Conservation (phyloP, 2,888 invertebrate species). For the Xylophagus ater region DNA sequence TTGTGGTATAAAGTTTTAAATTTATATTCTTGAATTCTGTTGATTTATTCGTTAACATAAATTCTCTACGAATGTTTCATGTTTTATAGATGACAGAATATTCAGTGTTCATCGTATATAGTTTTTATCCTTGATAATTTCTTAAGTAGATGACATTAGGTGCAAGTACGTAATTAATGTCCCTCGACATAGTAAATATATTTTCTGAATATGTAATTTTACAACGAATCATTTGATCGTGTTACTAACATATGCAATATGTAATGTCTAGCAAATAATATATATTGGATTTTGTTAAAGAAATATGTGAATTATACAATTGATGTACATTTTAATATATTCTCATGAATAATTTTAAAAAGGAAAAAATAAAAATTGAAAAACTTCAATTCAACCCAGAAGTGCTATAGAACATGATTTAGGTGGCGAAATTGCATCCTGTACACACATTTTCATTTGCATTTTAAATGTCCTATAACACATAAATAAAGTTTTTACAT, state of each 20-base stretch:
- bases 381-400: background rate
- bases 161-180: slow-evolving; percentile 7
- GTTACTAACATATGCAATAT: background rate
- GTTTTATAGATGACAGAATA: no score
- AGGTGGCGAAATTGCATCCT: slow-evolving; percentile 16
- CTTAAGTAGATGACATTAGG: slow-evolving; percentile 1
- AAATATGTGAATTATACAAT: background rate
- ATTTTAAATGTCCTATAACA: slow-evolving; percentile 16
- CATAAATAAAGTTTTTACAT: slow-evolving; percentile 16
- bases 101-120: no score
- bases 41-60: no score
- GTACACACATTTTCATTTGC: slow-evolving; percentile 16
- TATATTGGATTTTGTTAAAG: background rate
- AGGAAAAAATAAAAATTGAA: background rate
- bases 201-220: background rate
- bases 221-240: background rate
- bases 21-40: no score
- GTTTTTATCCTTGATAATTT: no score
- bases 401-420: slow-evolving; percentile 13
- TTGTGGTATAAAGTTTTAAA: no score
- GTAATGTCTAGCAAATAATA: background rate
- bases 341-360: background rate
- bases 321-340: background rate
- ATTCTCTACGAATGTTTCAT: no score
- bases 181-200: slow-evolving; percentile 2